Conservation (phyloP, 2,888 invertebrate species). For the Graphium colonna region DNA sequence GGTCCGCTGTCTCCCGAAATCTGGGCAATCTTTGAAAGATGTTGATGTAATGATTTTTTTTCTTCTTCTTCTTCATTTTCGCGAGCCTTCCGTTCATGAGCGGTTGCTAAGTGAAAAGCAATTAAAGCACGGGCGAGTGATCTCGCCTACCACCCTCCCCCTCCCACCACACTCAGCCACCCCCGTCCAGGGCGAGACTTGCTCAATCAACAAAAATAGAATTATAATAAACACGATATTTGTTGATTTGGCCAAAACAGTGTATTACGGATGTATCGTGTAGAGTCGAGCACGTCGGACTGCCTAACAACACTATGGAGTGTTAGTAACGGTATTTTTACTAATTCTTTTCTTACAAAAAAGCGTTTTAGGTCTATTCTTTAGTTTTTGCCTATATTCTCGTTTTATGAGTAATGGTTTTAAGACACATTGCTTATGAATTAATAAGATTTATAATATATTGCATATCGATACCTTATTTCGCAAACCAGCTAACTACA, state of each 20-base stretch:
- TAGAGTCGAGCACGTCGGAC: too few relatives aligned
- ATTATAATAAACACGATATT: constrained; percentile 36
- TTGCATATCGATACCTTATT: too few relatives aligned
- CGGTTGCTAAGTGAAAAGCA: constrained; percentile 80
- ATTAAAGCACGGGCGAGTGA: constrained; percentile 81
- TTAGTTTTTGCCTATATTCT: too few relatives aligned
- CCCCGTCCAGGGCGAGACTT: constrained; percentile 45
- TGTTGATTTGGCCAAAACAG: constrained; percentile 12
- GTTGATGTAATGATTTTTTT: constrained; percentile 79
- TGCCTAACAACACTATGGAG: too few relatives aligned
- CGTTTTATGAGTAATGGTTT: too few relatives aligned
- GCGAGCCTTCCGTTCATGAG: constrained; percentile 74
- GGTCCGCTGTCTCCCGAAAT: constrained; percentile 74
- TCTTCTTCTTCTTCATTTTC: constrained; percentile 63
- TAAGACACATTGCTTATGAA: too few relatives aligned
- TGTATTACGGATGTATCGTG: too few relatives aligned
- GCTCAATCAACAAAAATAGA: constrained; percentile 67
- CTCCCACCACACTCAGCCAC: constrained; percentile 36
- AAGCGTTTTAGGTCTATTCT: too few relatives aligned
- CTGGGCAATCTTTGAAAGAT: constrained; percentile 77
- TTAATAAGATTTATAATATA: too few relatives aligned
- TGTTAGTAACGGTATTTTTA: too few relatives aligned
- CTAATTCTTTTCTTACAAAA: too few relatives aligned
- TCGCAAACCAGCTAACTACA: too few relatives aligned
- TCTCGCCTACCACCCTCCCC: constrained; percentile 55